These are phyloP conservation scores for Aphodius granarius DNA, from an alignment of 2,888 invertebrate genomes.

Conservation along the genomic window DNA sequence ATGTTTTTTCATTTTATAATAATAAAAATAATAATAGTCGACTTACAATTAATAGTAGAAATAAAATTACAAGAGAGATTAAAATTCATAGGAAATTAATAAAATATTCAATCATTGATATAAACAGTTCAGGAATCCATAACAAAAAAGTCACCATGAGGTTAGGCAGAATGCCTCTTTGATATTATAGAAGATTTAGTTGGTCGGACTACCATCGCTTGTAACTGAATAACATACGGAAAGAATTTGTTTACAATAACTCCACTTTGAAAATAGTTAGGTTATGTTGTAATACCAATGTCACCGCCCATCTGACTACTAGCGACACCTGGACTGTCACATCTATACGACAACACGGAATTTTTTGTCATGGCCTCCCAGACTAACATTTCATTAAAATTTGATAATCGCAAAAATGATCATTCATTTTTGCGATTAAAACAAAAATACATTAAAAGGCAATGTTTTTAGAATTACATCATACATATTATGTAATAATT, in stretches of 20 bases:
- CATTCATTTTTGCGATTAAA: not conserved
- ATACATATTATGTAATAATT: not conserved
- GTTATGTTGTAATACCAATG: too few species aligned
- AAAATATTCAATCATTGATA: constrained; percentile 21
- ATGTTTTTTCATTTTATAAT: not conserved
- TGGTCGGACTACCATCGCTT: too few species aligned
- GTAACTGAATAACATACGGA: too few species aligned
- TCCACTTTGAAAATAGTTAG: too few species aligned
- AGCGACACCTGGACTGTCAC: too few species aligned
- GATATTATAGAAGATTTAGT: not conserved
- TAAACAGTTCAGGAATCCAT: constrained; percentile 13
- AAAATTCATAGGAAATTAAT: constrained; percentile 23
- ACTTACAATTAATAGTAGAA: constrained; percentile 22
- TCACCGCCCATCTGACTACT: too few species aligned
- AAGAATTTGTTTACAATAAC: too few species aligned
- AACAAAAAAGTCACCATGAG: constrained; percentile 25
- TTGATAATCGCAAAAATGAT: not conserved
- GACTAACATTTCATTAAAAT: too few species aligned
- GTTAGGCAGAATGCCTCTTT: not conserved
- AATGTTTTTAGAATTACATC: not conserved
- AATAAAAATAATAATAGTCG: constrained; percentile 21
- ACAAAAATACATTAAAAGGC: too few species aligned
- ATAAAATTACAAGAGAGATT: constrained; percentile 24
- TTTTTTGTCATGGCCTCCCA: too few species aligned
- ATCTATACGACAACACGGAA: too few species aligned